phyloP scores from a whole-genome alignment of 2,113 vertebrate genomes.

The Ameiurus melas region DNA sequence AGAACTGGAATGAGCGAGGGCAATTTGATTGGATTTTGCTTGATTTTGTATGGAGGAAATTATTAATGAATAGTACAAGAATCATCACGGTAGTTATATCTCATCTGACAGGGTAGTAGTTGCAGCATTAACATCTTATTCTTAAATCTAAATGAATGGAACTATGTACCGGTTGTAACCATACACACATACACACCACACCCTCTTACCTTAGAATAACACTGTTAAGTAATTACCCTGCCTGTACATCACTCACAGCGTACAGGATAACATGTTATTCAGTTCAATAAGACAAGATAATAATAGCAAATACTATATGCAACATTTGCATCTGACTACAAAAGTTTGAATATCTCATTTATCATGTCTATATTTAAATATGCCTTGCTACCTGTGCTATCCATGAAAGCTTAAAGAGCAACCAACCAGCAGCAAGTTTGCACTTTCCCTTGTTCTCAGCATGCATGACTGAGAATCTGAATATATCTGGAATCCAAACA shows the following conservation, averaged over 20 bases:
- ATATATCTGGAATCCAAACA: not conserved
- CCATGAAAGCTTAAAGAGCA: not conserved
- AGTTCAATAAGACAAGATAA: not conserved
- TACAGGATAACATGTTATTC: not conserved
- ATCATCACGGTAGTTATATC: not conserved
- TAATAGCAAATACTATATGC: not conserved
- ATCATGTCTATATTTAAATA: not conserved
- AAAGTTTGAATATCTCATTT: not conserved
- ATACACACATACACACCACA: not conserved
- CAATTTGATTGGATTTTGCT: not conserved
- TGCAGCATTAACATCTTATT: not conserved
- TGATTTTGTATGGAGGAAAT: not conserved
- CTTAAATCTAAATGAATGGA: not conserved
- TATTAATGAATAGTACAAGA: not conserved
- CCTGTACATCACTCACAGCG: not conserved
- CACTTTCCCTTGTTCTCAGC: not conserved
- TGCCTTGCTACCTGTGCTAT: not conserved
- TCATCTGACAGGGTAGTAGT: not conserved
- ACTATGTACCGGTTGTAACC: not conserved
- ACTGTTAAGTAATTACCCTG: not conserved
- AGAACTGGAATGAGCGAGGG: not conserved
- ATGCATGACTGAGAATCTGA: conserved; percentile 1
- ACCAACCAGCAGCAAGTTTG: not conserved
- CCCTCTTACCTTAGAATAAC: not conserved
- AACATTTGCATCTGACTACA: not conserved